phyloP scores from a whole-genome alignment of 2,113 vertebrate genomes.

The Loxodonta africana region DNA sequence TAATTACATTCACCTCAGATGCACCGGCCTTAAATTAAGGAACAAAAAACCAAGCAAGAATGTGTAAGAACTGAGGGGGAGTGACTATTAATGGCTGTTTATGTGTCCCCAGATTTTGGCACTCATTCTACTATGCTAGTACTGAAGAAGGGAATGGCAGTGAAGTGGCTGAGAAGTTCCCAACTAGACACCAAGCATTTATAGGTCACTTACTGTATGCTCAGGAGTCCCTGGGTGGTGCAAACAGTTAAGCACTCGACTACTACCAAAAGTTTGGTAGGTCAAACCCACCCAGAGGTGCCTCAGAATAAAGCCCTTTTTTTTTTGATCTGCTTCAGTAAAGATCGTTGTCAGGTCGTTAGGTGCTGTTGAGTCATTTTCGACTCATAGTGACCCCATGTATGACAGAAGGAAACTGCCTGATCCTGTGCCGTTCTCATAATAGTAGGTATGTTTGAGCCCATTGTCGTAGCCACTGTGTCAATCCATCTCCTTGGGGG shows the following conservation, averaged over 20 bases:
- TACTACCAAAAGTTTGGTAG: not conserved
- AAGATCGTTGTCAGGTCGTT: too few relatives aligned
- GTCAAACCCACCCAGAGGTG: too few relatives aligned
- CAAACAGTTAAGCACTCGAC: not conserved
- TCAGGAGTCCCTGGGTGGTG: not conserved
- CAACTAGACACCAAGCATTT: not conserved
- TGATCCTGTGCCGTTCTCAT: too few relatives aligned
- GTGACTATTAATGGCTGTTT: not conserved
- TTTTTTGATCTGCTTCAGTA: too few relatives aligned
- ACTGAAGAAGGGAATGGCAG: not conserved
- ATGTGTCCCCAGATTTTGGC: not conserved
- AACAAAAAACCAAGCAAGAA: not conserved
- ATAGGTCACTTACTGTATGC: not conserved
- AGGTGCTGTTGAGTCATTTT: too few relatives aligned
- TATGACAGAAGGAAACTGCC: too few relatives aligned
- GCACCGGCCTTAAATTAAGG: not conserved
- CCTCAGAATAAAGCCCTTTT: too few relatives aligned
- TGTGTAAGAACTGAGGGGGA: not conserved
- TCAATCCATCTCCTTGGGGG: too few relatives aligned
- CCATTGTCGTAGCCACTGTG: too few relatives aligned
- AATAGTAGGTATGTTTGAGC: too few relatives aligned
- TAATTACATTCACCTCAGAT: not conserved
- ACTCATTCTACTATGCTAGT: not conserved
- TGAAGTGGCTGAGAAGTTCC: not conserved
- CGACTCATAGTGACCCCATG: too few relatives aligned